Base-by-base conservation (phyloP, 2,113 vertebrate species). In the Lepisosteus oculatus region DNA sequence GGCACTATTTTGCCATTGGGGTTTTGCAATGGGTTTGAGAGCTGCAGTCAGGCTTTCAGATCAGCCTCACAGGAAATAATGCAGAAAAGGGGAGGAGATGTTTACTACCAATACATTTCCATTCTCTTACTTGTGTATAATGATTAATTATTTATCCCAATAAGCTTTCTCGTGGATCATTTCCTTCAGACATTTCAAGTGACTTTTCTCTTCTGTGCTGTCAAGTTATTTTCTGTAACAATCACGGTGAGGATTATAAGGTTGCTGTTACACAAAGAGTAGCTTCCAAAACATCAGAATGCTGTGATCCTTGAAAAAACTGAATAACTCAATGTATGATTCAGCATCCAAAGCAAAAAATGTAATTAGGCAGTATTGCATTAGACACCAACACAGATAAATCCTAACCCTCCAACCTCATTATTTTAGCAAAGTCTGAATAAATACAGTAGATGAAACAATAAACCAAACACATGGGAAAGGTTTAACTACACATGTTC, bases 181-280 rank as follows among this genome's bases (percentile, higher is more conserved):
- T 43, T 70, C 61, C 61, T 65, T 61, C 51, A 74, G 61, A 64
- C 61, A 68, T 67, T 69, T 68, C 56, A 68, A 29, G 61, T 14
- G 67, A 43, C 72, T 12, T 47, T 61, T 68, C 66, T 43, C 43
- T 15, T n/a, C 56, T 14, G 54, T 15, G n/a, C 72, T 65, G 72
- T 69, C 59, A 56, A 63, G 69, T 14, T 65, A 61, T 54, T 44
- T 63, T 69, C 72, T 56, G 67, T 45, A 56, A 55, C 41, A 41
- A 69, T 43, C 45, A 17, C 45, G 29, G 43, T 56, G 72, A 69
- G 67, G 67, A 69, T 69, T 64, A 74, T 43, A 43, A 29, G 29
- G 62, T 43, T 56, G 44, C 61, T 57, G 54, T 65, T 64, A 45
- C 67, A 55, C 62, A 69, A 74, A 14, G 47, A 61, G 59, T 63